These are phyloP conservation scores for Eriosoma lanigerum DNA, from an alignment of 1,140 invertebrate genomes.

Conservation along the genomic window DNA sequence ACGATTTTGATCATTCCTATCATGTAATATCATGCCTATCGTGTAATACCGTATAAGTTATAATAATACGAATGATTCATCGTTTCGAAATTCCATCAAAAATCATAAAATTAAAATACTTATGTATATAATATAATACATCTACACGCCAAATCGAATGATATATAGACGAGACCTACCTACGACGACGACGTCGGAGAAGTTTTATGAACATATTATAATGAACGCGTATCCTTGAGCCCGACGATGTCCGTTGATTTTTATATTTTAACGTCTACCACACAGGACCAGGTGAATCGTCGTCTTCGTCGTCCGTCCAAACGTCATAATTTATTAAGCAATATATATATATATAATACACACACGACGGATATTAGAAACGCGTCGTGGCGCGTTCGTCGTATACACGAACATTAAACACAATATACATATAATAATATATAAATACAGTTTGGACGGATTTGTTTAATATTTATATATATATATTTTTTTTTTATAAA, in stretches of 20 bases:
- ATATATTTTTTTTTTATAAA: neutral
- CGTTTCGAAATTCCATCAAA: constrained; percentile 17
- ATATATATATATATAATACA: neutral
- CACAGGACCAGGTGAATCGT: constrained; percentile 1
- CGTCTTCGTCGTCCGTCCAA: constrained; percentile 18
- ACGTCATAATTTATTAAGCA: constrained; percentile 33
- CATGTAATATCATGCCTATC: neutral
- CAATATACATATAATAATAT: no score
- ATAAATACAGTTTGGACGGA: neutral
- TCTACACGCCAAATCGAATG: constrained; percentile 6
- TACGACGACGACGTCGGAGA: constrained; percentile 2
- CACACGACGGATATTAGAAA: neutral
- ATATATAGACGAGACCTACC: constrained; percentile 29
- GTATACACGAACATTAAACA: no score
- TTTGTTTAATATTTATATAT: no score
- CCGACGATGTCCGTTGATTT: constrained; percentile 12
- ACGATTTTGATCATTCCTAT: no score
- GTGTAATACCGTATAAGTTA: no score
- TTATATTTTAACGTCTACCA: neutral
- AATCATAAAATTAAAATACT: constrained; percentile 33
- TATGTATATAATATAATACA: neutral
- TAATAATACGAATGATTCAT: constrained; percentile 13
- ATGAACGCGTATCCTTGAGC: neutral
- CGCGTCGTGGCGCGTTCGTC: neutral
- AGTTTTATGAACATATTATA: constrained; percentile 19